Evolutionary conservation across 2,797 vertebrate species (phyloP), one percentile per base, ranked within the genome.

Genomic region (Pseudochromis fuscus): DNA sequence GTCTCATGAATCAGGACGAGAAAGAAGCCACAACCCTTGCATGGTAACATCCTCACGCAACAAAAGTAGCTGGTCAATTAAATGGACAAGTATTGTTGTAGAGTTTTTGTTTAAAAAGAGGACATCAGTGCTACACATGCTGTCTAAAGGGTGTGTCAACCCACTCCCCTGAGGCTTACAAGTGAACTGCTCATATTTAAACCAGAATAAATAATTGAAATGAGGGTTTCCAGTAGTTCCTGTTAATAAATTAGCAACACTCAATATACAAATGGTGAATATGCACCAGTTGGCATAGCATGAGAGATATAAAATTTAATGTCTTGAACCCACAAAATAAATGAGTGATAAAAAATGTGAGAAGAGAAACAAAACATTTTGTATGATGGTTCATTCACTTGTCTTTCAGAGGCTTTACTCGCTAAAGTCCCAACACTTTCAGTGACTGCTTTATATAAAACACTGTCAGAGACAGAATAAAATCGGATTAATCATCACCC

Each of bases 81-180:
- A 56, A 62, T n/a, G n/a, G n/a, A n/a, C n/a, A n/a, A n/a, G n/a
- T n/a, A n/a, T n/a, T n/a, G n/a, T n/a, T n/a, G n/a, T n/a, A n/a
- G n/a, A n/a, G n/a, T n/a, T n/a, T n/a, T n/a, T n/a, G n/a, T n/a
- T 62, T 61, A 56, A 27, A 67, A 61, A 28, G 10, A 60, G 2
- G 25, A 38, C 33, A 18, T 62, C 23, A 35, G 18, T 58, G 23
- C 27, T 53, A 50, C 10, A 18, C 46, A 48, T 44, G 65, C 23
- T 15, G 25, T 52, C 35, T 4, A 63, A 45, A 66, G 59, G 69
- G 53, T 3, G 61, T 67, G 57, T 46, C 11, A 5, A 58, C 64
- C 38, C 71, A 82, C 65, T 79, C 62, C 74, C 51, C 30, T 24
- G 0, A 57, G 33, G 18, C 5, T 81, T 48, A n/a, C 0, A 60